Base-by-base conservation (phyloP, 2,888 invertebrate genomes). In the Rugalucina vietnamica region DNA sequence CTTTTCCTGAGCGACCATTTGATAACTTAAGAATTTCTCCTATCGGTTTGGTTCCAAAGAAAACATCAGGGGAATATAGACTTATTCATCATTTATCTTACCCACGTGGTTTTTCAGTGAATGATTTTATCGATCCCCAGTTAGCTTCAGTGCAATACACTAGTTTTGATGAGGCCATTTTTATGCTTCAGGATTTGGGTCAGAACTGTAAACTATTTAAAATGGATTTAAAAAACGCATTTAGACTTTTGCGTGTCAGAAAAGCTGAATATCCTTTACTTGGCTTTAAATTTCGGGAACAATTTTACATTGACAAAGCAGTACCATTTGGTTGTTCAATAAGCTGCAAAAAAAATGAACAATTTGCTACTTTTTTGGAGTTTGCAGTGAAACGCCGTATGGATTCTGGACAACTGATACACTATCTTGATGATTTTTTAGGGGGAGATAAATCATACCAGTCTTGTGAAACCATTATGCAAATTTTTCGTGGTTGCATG, bases 51-150 rank as follows among this genome's bases (percentile, higher is more conserved):
- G 81, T 81, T n/a, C 85, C 81, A 43, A 60, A 74, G 84, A 65
- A 34, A 21, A 34, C 32, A 34, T 21, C 34, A 12, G 65, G 65
- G 5, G 32, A 32, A 34, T 34, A 49, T 54, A 74, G 81, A 12
- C 24, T 81, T 18, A 84, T 84, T 72, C 81, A 84, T 36, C 74
- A 78, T 39, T 60, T 84, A 21, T 84, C 84, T 8, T 79, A 74
- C 34, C 43, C 82, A 2, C 18, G 43, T 0, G 79, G 78, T 14
- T 29, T 36, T 21, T 83, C 76, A 14, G 79, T 86, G 14, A 86
- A 83, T 76, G 78, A 83, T 27, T 78, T 65, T 24, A 65, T 65
- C 34, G 65, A 65, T 29, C 65, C 65, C 4, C 27, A 65, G 14
- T 18, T 65, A 10, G n/a, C 49, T 21, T 24, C 36, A 80, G 24